Evolutionary conservation across 2,113 vertebrate species (phyloP), one percentile per base, ranked within the genome.

Genomic region (Indri indri): DNA sequence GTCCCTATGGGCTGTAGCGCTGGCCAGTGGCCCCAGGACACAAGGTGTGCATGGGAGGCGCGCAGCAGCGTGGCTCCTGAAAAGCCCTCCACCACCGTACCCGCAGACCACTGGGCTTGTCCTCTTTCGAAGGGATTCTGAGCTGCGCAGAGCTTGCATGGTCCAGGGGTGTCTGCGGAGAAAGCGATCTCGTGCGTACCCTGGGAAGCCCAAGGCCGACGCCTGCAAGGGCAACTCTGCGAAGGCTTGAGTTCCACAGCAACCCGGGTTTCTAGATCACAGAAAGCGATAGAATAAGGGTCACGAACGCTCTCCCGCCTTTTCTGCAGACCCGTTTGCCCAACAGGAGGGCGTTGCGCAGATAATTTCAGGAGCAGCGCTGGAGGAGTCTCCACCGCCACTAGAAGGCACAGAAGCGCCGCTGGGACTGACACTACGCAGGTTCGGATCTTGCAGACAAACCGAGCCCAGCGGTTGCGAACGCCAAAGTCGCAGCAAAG

Each of bases 251-350:
- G 22, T 83, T 95, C 88, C 45, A 47, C 57, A 6, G 88, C 42
- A 42, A 74, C 47, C 59, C 54, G 71, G 79, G 91, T 97, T 98
- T 97, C 97, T 89, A 96, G 97, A 97, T 93, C 42, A 96, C 50
- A 68, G 86, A 96, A 63, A 97, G 82, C 5, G 34, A 91, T 59
- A 73, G 54, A 10, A 57, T 22, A 34, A 34, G 30, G 37, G 37
- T 71, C 59, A 57, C 85, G 93, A 94, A 95, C 25, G 57, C 74
- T 80, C 81, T 74, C 50, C 8, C 0, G 61, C 73, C n/a, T 22
- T 37, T 86, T 73, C 59, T 1, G 37, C 25, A 37, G 82, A 81
- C 42, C 45, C 7, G 12, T 65, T 61, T 2, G 1, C 9, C 23
- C 2, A n/a, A 63, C 50, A 37, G 84, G 47, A 74, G 23, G n/a